Conservation (phyloP, 2,113 vertebrate species). For the Scolopax mira region DNA sequence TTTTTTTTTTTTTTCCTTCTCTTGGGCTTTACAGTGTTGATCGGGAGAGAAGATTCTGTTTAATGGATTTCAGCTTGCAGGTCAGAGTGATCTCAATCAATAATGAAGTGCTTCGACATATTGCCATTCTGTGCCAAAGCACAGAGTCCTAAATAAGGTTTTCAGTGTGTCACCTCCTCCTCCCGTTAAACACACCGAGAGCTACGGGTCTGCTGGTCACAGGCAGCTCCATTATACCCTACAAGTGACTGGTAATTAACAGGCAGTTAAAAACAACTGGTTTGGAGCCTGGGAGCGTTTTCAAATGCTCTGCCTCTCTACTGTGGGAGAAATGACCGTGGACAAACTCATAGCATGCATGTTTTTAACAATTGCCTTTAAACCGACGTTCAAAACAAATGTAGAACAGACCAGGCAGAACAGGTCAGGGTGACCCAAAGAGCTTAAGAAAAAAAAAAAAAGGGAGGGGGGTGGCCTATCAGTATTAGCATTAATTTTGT, state of each 20-base stretch:
- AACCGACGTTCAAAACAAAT: constrained; percentile 75
- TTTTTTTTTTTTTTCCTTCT: background rate
- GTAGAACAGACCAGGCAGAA: constrained; percentile 73
- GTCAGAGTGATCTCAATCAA: constrained; percentile 69
- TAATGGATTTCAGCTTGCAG: constrained; percentile 64
- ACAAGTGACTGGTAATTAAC: background rate
- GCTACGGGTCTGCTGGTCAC: background rate
- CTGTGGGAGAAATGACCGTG: constrained; percentile 50
- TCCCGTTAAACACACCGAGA: background rate
- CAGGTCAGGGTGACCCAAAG: constrained; percentile 74
- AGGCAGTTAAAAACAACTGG: constrained; percentile 28
- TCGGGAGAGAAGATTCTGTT: background rate
- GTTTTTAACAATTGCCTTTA: constrained; percentile 72
- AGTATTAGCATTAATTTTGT: constrained; percentile 61
- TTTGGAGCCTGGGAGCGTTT: background rate
- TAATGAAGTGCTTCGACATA: constrained; percentile 58
- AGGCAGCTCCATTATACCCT: background rate
- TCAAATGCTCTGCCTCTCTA: constrained; percentile 21
- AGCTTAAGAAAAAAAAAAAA: background rate
- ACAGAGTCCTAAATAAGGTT: constrained; percentile 10
- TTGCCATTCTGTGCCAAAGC: constrained; percentile 40
- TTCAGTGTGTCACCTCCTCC: background rate
- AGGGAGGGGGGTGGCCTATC: background rate
- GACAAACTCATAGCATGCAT: constrained; percentile 59
- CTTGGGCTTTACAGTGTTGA: background rate